phyloP scores from a whole-genome alignment of 2,797 vertebrate genomes.

The Morus bassanus region DNA sequence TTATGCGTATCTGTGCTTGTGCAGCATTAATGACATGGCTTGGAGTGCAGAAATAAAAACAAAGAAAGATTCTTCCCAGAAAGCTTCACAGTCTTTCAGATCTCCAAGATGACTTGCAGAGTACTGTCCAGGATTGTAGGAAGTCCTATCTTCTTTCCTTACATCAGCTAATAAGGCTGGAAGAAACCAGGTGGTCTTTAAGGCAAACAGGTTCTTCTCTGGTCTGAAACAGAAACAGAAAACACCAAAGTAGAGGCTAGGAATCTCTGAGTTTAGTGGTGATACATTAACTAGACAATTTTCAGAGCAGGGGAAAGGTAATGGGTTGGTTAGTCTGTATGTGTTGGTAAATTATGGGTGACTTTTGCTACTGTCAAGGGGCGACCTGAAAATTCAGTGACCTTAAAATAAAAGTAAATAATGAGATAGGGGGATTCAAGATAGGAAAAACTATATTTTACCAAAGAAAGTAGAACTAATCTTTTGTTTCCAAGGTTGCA shows the following conservation, averaged over 20 bases:
- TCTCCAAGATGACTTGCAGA: neutral
- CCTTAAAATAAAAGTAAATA: neutral
- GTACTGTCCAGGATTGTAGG: neutral
- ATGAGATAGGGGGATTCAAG: neutral
- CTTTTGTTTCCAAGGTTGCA: neutral
- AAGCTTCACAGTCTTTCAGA: neutral
- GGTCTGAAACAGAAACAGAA: neutral
- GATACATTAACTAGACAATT: neutral
- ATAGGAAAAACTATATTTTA: neutral
- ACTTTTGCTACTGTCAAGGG: neutral
- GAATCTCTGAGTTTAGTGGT: neutral
- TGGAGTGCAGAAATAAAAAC: neutral
- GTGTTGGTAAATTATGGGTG: rapidly evolving
- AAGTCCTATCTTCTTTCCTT: neutral
- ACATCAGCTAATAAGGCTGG: neutral
- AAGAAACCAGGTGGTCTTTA: neutral
- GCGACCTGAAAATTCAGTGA: neutral
- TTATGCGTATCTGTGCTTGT: neutral
- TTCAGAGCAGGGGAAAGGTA: neutral
- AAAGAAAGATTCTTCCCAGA: neutral
- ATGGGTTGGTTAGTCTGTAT: neutral
- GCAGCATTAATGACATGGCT: neutral
- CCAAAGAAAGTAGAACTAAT: neutral
- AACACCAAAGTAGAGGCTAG: neutral
- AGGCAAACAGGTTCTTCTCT: neutral